phyloP scores from a whole-genome alignment of 2,797 vertebrate species.

The Tenualosa thibaudeaui region DNA sequence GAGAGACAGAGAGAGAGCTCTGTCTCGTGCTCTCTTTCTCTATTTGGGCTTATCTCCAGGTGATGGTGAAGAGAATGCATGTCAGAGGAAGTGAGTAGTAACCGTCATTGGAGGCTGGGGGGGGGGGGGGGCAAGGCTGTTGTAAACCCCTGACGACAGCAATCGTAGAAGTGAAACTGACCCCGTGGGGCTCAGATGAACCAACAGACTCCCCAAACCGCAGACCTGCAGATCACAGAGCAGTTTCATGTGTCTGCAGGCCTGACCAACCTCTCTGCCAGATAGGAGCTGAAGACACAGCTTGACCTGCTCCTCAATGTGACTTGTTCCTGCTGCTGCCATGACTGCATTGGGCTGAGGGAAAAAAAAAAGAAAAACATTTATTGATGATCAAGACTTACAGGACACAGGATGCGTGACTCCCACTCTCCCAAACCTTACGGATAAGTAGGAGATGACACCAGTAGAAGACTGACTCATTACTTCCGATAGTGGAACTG shows the following conservation, averaged over 20 bases:
- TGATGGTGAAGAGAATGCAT: not conserved
- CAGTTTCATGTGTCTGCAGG: not conserved
- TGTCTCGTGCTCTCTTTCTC: too few species aligned
- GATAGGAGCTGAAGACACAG: not conserved
- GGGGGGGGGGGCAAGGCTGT: not conserved
- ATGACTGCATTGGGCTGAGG: not conserved
- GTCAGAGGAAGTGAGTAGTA: not conserved
- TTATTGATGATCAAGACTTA: not conserved
- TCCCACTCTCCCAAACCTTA: not conserved
- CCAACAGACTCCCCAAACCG: not conserved
- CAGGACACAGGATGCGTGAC: not conserved
- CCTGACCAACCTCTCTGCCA: too few species aligned
- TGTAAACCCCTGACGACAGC: not conserved
- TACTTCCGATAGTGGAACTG: not conserved
- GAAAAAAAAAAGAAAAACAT: not conserved
- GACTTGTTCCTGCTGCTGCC: not conserved
- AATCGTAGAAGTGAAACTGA: slow-evolving; percentile 17
- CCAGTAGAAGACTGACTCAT: not conserved
- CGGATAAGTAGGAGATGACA: not conserved
- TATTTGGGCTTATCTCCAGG: not conserved
- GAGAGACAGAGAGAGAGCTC: not conserved
- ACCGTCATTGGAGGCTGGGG: not conserved
- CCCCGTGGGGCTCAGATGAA: not conserved
- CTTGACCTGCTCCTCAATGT: not conserved
- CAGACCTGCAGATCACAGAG: not conserved